Base-by-base conservation (phyloP, 2,888 invertebrate genomes). In the Drosophila borborema region DNA sequence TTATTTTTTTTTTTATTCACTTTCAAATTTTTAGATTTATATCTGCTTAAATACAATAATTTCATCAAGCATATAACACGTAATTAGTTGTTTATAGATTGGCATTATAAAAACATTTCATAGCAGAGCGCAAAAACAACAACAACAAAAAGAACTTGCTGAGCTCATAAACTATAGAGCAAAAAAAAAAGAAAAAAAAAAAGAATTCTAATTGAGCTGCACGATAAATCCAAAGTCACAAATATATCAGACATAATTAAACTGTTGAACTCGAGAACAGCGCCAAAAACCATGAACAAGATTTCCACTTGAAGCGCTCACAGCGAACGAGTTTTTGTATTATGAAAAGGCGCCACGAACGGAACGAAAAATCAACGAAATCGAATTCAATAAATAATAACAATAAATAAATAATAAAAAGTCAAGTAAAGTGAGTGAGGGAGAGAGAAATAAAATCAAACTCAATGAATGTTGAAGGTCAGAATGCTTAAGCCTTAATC, bases 381-480 rank as follows among this genome's bases (percentile, higher is more conserved):
- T 81, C 79, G 77, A 80, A 77, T 80, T 81, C 82, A 81, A 81
- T 81, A 80, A 80, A 54, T 77, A 80, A 81, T 74, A 67, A 78
- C 68, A 68, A 80, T 78, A 78, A 80, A 76, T 80, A 80, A 80
- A 74, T 75, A 80, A 75, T 70, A 77, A 72, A 51, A 34, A 51
- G 34, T 71, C 64, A 72, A 71, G 60, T 48, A n/a, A 58, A 58
- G 20, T 36, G 16, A 5, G 23, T n/a, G 14, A 40, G 38, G n/a
- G n/a, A 23, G 16, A n/a, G 8, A 41, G 1, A 51, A 18, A 36
- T 18, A 23, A 41, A 49, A 49, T 38, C 73, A 75, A 89, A 81
- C 80, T 87, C 83, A 90, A 91, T 91, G 87, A 86, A 72, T 81
- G 82, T 61, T 86, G 89, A 90, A 91, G 89, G 89, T 91, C 82